Evolutionary conservation across 2,113 vertebrate species (phyloP).

Genomic region (Melanotaenia duboulayi): DNA sequence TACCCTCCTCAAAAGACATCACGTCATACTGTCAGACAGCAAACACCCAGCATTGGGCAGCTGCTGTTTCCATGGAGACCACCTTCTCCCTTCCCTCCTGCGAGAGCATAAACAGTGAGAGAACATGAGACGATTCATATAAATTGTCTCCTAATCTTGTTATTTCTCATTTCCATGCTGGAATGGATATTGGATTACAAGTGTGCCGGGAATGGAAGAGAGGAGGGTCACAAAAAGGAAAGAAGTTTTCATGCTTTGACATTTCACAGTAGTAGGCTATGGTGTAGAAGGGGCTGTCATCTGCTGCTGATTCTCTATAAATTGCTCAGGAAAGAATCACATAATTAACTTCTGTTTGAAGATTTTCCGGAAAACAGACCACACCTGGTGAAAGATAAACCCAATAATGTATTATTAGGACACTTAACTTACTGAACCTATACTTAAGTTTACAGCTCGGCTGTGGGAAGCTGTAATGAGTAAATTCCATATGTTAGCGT

Average conservation of each 20-base stretch:
- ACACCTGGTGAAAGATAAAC: neutral
- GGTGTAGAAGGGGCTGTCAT: neutral
- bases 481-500: neutral
- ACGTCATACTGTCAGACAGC: conserved; percentile 64
- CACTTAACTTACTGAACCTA: too few relatives aligned
- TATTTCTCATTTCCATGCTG: conserved; percentile 80
- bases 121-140: conserved; percentile 78
- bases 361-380: neutral
- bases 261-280: conserved; percentile 27
- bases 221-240: conserved; percentile 1
- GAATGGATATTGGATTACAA: conserved; percentile 75
- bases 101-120: conserved; percentile 75
- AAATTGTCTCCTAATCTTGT: conserved; percentile 83
- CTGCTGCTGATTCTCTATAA: conserved; percentile 11
- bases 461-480: neutral
- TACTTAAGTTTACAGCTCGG: too few relatives aligned
- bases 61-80: conserved; percentile 84
- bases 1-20: conserved; percentile 74
- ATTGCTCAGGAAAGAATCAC: neutral
- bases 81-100: conserved; percentile 61
- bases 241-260: conserved; percentile 25
- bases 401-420: too few relatives aligned
- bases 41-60: conserved; percentile 68
- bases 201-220: conserved; percentile 34
- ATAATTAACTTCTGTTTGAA: neutral